phyloP scores from a whole-genome alignment of 2,113 vertebrate genomes.

The Castor canadensis region DNA sequence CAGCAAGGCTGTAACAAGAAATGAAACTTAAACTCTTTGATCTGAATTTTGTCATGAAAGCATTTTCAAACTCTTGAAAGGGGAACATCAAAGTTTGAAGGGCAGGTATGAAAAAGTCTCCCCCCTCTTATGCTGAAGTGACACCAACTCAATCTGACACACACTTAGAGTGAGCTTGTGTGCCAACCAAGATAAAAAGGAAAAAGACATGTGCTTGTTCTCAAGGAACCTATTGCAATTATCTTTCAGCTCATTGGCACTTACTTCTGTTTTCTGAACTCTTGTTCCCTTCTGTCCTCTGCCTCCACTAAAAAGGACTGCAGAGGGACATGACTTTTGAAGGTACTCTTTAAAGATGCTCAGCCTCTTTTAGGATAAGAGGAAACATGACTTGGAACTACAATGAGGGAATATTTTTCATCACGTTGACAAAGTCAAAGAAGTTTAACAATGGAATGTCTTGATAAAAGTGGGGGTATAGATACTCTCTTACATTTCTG shows the following conservation, averaged over 20 bases:
- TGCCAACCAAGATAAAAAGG: conserved; percentile 38
- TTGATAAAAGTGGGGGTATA: neutral
- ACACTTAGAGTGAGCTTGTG: neutral
- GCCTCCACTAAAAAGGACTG: neutral
- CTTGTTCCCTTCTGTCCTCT: neutral
- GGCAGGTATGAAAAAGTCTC: conserved; percentile 14
- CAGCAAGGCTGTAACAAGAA: conserved; percentile 34
- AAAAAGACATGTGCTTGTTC: neutral
- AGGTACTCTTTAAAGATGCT: neutral
- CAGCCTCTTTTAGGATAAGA: neutral
- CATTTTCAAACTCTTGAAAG: conserved; percentile 49
- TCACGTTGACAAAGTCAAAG: neutral
- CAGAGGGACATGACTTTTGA: neutral
- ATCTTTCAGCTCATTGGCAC: conserved; percentile 11
- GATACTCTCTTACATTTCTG: neutral
- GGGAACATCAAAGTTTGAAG: conserved; percentile 66
- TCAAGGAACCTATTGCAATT: neutral
- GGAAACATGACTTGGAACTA: conserved; percentile 29
- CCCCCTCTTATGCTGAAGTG: neutral
- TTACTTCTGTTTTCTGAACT: neutral
- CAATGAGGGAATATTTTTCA: neutral
- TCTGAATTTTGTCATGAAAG: conserved; percentile 51
- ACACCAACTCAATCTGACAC: conserved; percentile 53
- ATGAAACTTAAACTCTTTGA: conserved; percentile 51
- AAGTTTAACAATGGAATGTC: neutral